Evolutionary conservation across 2,888 invertebrate genomes (phyloP), one percentile per base, ranked within the genome.

Genomic region (Galeopsomyia nigrocyanea): DNA sequence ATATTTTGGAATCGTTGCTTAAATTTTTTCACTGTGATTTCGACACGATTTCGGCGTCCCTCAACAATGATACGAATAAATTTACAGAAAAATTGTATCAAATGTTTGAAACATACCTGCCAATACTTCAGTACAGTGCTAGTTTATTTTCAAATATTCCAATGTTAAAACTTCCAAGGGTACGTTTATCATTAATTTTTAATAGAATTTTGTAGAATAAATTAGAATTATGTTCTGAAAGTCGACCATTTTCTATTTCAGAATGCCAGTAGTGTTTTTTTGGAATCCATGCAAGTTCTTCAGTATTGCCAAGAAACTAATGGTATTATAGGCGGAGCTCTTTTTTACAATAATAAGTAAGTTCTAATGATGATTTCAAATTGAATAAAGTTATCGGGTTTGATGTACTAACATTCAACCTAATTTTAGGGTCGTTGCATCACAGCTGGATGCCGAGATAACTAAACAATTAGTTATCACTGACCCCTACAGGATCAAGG

Each of bases 301-400:
- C 95, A 96, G 81, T 91, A 93, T 78, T 95, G 95, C 82, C 93
- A 95, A 83, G 91, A 92, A 82, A 92, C 91, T 67, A 90, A 90
- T 78, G 93, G 94, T 47, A 93, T 96, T 49, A 87, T 96, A 56
- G 96, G 95, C 7, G 97, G 97, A 66, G 90, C 93, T 65, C 89
- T 97, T 70, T 89, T 97, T 73, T 96, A 95, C 82, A 95, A 96
- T 84, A 96, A 95, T 85, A 95, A 95, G 96, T 96, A 87, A 89
- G 84, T 14, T 22, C 51, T 66, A 57, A 73, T 63, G 62, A 68
- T 71, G 76, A 76, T 88, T 87, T 51, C 84, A 39, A 31, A 31
- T 31, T 39, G 39, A 1, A 39, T 39, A 10, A 39, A 9, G 7
- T 9, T 39, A 13, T 9, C 10, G 39, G 7, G 10, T 39, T 13